phyloP scores from a whole-genome alignment of 2,113 vertebrate species.

The Myocastor coypus region DNA sequence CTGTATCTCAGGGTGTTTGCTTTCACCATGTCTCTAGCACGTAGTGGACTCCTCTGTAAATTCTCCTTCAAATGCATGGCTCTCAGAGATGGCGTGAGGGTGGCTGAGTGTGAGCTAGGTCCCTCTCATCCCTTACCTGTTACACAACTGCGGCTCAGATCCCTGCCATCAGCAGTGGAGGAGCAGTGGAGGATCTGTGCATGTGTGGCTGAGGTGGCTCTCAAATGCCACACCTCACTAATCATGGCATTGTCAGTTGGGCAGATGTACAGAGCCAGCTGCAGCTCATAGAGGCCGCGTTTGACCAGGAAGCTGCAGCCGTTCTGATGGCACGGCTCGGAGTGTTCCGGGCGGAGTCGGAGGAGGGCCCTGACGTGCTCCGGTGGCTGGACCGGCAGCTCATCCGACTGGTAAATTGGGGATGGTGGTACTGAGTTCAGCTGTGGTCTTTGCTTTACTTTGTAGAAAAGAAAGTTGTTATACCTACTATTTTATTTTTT shows the following conservation, averaged over 20 bases:
- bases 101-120: background rate
- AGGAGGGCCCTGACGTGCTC: slow-evolving; percentile 97
- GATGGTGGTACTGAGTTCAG: background rate
- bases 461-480: slow-evolving; percentile 27
- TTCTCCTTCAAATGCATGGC: background rate
- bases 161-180: background rate
- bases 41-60: background rate
- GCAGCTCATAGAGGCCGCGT: slow-evolving; percentile 96
- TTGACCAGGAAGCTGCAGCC: slow-evolving; percentile 97
- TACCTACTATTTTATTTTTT: background rate
- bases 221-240: background rate
- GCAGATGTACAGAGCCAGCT: slow-evolving; percentile 97
- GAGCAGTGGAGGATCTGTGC: background rate
- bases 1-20: background rate
- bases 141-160: background rate
- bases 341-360: slow-evolving; percentile 95
- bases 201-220: background rate
- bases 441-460: slow-evolving; percentile 1
- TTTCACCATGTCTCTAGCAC: background rate
- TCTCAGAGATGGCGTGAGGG: background rate
- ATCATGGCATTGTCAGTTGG: slow-evolving; percentile 90
- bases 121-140: background rate
- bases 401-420: slow-evolving; percentile 93
- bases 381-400: slow-evolving; percentile 98
- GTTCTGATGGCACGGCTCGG: slow-evolving; percentile 97